Conservation (phyloP, 2,888 invertebrate species). For the Artemia sp. region DNA sequence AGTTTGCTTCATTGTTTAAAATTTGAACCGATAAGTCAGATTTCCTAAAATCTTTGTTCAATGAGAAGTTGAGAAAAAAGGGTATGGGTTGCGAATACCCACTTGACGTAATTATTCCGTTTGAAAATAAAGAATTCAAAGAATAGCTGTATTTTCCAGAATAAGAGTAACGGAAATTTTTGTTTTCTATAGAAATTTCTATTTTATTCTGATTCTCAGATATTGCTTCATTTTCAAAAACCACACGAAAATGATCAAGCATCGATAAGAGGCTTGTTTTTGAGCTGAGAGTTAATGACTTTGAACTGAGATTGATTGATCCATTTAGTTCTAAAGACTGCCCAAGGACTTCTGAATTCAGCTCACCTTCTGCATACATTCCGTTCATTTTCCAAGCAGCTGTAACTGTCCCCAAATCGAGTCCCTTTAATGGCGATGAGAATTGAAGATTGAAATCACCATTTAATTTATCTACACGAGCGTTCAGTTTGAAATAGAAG, state of each 20-base stretch:
- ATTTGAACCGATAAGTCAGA: slow-evolving; percentile 19
- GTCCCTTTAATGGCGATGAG: slow-evolving; percentile 18
- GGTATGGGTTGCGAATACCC: slow-evolving; percentile 19
- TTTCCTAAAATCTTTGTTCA: slow-evolving; percentile 19
- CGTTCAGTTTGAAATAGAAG: slow-evolving; percentile 20
- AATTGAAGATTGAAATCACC: not conserved
- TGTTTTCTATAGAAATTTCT: not conserved
- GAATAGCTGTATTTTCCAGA: not conserved
- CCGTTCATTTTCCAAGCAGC: not conserved
- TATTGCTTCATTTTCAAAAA: not conserved
- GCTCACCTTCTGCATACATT: not conserved
- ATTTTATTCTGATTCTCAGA: not conserved
- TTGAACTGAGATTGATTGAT: not conserved
- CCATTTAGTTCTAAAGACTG: not conserved
- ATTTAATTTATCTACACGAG: not conserved
- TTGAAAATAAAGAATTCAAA: not conserved
- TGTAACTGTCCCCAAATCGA: slow-evolving; percentile 3
- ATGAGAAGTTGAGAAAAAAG: slow-evolving; percentile 18
- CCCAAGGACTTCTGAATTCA: not conserved
- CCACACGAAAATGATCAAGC: not conserved
- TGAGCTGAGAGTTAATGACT: not conserved
- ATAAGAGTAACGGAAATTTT: not conserved
- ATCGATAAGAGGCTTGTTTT: not conserved
- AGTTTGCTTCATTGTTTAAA: not conserved
- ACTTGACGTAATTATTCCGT: not conserved